These are phyloP conservation scores for Hydropotes inermis DNA, from an alignment of 2,113 vertebrate genomes.

Conservation along the genomic window DNA sequence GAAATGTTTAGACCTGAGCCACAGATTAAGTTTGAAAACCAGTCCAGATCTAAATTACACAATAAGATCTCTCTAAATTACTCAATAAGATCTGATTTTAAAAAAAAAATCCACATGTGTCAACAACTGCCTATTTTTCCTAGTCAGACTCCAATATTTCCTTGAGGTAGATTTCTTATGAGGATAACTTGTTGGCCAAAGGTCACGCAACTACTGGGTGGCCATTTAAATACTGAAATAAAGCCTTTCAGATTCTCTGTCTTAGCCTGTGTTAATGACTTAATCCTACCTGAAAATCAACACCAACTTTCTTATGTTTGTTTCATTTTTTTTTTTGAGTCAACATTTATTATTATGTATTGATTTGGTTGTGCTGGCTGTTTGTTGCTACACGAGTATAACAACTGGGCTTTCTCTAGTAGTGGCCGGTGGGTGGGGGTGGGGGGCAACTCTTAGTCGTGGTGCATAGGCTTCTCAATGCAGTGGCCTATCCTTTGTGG, in stretches of 20 bases:
- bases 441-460: fast-evolving
- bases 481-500: background rate
- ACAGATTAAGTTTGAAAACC: background rate
- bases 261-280: background rate
- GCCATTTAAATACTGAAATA: background rate
- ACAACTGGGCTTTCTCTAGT: background rate
- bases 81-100: background rate
- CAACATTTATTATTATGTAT: background rate
- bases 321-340: background rate
- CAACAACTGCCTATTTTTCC: background rate
- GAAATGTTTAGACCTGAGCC: background rate
- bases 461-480: background rate
- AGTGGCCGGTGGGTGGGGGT: fast-evolving
- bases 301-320: background rate
- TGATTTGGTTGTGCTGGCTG: background rate
- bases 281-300: background rate
- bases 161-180: background rate
- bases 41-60: background rate
- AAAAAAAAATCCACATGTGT: background rate
- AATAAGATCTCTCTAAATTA: background rate
- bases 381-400: background rate
- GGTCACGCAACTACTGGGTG: background rate
- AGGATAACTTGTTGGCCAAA: background rate
- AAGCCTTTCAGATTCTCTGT: background rate
- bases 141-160: background rate